phyloP scores from a whole-genome alignment of 92 coral and sea anemone species.

The Paramuricea clavata region DNA sequence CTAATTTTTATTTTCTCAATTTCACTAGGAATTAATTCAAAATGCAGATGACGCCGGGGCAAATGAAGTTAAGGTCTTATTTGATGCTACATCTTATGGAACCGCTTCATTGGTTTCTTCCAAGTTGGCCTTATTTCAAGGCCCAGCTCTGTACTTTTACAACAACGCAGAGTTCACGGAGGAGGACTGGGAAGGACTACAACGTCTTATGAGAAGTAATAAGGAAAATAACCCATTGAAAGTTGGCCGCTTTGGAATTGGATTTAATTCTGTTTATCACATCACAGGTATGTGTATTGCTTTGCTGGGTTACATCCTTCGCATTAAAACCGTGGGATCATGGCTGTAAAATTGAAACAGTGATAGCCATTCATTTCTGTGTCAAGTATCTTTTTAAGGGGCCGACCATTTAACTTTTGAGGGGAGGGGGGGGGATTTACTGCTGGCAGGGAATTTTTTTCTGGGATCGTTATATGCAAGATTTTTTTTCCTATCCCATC shows the following conservation, averaged over 20 bases:
- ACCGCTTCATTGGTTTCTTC: conserved; percentile 60
- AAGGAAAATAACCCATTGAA: conserved; percentile 91
- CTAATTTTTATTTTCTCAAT: not conserved
- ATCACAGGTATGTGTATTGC: conserved; percentile 71
- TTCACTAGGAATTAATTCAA: conserved; percentile 84
- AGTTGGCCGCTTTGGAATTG: conserved; percentile 97
- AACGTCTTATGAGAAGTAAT: conserved; percentile 83
- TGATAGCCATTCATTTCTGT: too few relatives aligned
- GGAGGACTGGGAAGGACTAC: conserved; percentile 86
- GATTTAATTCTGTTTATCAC: conserved; percentile 91
- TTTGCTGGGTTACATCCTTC: not conserved
- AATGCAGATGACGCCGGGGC: conserved; percentile 98
- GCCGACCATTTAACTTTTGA: too few relatives aligned
- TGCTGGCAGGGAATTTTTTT: too few relatives aligned
- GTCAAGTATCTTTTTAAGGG: too few relatives aligned
- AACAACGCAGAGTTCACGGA: conserved; percentile 83
- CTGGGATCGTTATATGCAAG: too few relatives aligned
- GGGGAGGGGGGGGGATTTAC: too few relatives aligned
- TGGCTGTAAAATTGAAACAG: too few relatives aligned
- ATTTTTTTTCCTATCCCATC: too few relatives aligned
- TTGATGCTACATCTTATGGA: conserved; percentile 79
- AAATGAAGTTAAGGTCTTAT: conserved; percentile 75
- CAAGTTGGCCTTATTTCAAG: conserved; percentile 85
- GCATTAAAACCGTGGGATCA: too few relatives aligned
- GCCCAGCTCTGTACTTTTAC: conserved; percentile 84